Percentiles rank a stretch among this genome's conserved stretches.
These are phyloP conservation scores for Doryteuthis pealeii DNA, from an alignment of 1,140 invertebrate species.

Conservation along the genomic window DNA sequence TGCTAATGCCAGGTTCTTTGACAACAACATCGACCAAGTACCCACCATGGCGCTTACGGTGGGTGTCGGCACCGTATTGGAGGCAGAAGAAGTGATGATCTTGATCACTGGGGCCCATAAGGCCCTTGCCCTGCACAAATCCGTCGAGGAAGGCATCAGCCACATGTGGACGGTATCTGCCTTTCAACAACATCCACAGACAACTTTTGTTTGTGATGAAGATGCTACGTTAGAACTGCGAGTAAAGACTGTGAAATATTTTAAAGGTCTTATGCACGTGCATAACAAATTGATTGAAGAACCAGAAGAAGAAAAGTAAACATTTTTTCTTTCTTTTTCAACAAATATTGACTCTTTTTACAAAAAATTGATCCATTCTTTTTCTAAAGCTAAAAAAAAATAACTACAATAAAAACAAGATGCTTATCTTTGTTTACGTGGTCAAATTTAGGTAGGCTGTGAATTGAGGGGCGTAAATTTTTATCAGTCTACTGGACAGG, in stretches of 20 bases:
- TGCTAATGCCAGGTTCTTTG: conserved; percentile 97
- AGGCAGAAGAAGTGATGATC: conserved; percentile 96
- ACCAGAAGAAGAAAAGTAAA: conserved; percentile 11
- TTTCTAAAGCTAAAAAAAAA: neutral
- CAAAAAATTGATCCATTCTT: neutral
- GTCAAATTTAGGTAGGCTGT: no score
- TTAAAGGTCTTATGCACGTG: conserved; percentile 72
- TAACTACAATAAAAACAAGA: neutral
- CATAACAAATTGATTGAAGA: conserved; percentile 62
- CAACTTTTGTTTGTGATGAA: conserved; percentile 94
- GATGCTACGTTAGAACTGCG: conserved; percentile 94
- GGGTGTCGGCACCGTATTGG: conserved; percentile 98
- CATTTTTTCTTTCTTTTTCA: neutral
- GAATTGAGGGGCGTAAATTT: no score
- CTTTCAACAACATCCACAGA: conserved; percentile 75
- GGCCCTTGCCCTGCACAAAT: conserved; percentile 93
- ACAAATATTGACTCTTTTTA: neutral
- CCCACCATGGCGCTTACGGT: conserved; percentile 81
- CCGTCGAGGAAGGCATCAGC: conserved; percentile 95
- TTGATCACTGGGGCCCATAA: conserved; percentile 97
- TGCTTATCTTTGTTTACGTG: no score
- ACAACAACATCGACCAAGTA: conserved; percentile 76
- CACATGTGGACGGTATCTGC: conserved; percentile 99
- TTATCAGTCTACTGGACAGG: no score
- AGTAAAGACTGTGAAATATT: conserved; percentile 99